phyloP scores from a whole-genome alignment of 2,113 vertebrate genomes.

The Pygoscelis adeliae region DNA sequence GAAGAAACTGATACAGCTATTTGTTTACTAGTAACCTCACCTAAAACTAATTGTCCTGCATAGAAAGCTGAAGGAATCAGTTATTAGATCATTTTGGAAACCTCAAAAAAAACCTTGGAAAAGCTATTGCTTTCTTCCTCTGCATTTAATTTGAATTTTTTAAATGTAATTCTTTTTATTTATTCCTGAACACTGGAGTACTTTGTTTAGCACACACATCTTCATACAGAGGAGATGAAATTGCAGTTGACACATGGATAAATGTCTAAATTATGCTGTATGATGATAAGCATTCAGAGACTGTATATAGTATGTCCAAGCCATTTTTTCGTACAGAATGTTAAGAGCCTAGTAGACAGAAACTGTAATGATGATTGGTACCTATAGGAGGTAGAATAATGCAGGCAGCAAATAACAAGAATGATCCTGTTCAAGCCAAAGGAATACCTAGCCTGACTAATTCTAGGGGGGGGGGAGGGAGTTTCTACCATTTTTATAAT shows the following conservation, averaged over 20 bases:
- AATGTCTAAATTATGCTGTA: not conserved
- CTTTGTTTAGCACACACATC: not conserved
- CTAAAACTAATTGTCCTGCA: not conserved
- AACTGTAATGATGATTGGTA: not conserved
- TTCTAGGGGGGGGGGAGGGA: fast-evolving
- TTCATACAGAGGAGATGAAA: not conserved
- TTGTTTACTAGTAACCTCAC: not conserved
- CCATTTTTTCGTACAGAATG: not conserved
- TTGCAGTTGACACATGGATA: not conserved
- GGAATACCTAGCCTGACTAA: not conserved
- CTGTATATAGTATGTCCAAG: not conserved
- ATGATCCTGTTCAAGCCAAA: not conserved
- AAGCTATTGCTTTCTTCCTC: not conserved
- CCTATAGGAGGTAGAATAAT: not conserved
- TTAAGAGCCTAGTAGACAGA: not conserved
- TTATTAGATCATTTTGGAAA: not conserved
- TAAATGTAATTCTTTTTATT: not conserved
- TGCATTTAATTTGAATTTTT: not conserved
- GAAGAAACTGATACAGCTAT: not conserved
- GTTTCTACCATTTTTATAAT: not conserved
- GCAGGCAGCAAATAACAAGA: not conserved
- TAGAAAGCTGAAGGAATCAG: not conserved
- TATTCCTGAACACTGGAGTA: not conserved
- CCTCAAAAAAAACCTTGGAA: not conserved
- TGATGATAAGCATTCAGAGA: not conserved